Evolutionary conservation across 2,888 invertebrate genomes (phyloP), one percentile per base, ranked within the genome.

Genomic region (Sminthurinus aureus): DNA sequence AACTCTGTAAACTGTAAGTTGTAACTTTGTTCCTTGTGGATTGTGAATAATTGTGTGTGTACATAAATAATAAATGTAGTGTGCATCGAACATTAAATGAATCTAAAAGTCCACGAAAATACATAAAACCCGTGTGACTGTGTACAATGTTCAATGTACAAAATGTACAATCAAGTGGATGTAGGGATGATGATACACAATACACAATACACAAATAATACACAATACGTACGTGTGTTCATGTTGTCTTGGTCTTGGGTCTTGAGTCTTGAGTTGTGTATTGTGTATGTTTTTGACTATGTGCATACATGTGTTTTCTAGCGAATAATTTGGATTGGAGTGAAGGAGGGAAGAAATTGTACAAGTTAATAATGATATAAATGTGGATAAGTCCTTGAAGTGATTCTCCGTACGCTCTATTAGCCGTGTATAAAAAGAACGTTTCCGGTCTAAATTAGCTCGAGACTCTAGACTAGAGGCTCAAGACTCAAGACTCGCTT

Each of bases 391-490:
- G 26, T 69, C 85, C 85, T 85, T 85, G 85, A 85, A 84, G 81
- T 38, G 38, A 38, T 38, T 38, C 38, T 38, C 38, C 38, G 52
- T 83, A 85, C 85, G 87, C 87, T 87, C 87, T 87, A 87, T 87
- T 86, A 86, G 84, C 84, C 85, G 85, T 85, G 86, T 86, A 87
- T 86, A 86, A 87, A 87, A 86, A 87, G 85, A 86, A 86, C 22
- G 85, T 86, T 87, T 87, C 87, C 87, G 87, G 87, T 84, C 85
- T 79, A 87, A 87, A 86, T 87, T 86, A 87, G 86, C 85, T 84
- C 58, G 9, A 58, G 38, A 1, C 38, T 38, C 38, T 38, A 38
- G 6, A 38, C 6, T 38, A 1, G 6, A 38, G 38, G 6, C 38
- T 6, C 38, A 38, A 38, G 38, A 52, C 77, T 52, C 77, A n/a